Evolutionary conservation across 2,888 invertebrate species (phyloP).

Genomic region (Unio delphinus): DNA sequence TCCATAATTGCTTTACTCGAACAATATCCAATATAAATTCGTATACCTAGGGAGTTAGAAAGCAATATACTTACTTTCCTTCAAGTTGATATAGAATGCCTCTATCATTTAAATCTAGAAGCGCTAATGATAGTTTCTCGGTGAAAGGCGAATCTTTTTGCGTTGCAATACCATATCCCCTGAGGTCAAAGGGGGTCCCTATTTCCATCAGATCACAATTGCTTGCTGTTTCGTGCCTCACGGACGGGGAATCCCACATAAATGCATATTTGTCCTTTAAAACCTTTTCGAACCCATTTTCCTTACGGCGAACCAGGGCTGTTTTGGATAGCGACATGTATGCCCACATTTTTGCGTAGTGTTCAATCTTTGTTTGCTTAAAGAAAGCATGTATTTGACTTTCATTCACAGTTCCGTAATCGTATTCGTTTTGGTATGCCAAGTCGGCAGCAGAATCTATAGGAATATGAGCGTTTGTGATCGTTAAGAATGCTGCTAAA

Average conservation of each 20-base stretch:
- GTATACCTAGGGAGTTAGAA: no score
- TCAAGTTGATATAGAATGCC: constrained; percentile 57
- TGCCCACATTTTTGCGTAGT: constrained; percentile 60
- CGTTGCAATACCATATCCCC: constrained; percentile 63
- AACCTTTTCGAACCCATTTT: constrained; percentile 55
- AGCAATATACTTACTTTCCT: constrained; percentile 54
- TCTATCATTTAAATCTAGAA: constrained; percentile 58
- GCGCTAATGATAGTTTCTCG: constrained; percentile 56
- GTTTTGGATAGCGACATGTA: constrained; percentile 53
- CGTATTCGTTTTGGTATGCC: constrained; percentile 54
- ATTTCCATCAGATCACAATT: constrained; percentile 63
- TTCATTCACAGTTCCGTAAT: constrained; percentile 64
- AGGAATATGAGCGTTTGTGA: constrained; percentile 55
- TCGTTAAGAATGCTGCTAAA: constrained; percentile 64
- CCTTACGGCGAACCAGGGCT: constrained; percentile 53
- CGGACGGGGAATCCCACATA: constrained; percentile 67
- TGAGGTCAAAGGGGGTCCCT: constrained; percentile 62
- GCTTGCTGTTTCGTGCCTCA: constrained; percentile 55
- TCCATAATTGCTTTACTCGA: neutral
- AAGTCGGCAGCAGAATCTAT: constrained; percentile 58
- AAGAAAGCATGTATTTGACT: constrained; percentile 64
- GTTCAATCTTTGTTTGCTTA: constrained; percentile 56
- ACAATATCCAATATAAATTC: neutral
- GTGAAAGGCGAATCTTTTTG: constrained; percentile 54
- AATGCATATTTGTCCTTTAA: constrained; percentile 62